Base-by-base conservation (phyloP, 2,888 invertebrate genomes). In the Chrysomela aeneicollis region DNA sequence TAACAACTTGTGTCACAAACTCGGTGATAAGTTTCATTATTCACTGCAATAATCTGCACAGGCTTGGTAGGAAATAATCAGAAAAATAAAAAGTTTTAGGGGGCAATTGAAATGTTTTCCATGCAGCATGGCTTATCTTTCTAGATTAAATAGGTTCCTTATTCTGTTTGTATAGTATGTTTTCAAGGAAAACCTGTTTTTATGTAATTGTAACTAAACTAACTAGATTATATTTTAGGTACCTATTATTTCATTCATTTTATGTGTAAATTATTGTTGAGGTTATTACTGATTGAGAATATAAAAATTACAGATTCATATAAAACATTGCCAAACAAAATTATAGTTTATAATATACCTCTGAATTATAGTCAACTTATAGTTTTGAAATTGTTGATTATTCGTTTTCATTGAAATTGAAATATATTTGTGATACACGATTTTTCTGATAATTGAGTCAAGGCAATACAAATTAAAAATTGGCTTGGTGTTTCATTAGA, bases 51-150 rank as follows among this genome's bases (percentile, higher is more conserved):
- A 35, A 35, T 12, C 35, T 55, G 63, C 66, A 65, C 67, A 52
- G 55, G 69, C 63, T 65, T 63, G 22, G 60, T 69, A 67, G 67
- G 62, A 69, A 69, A 67, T 69, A 67, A 69, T 63, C 61, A 69
- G 69, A 69, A 69, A 69, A 69, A 69, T 69, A 69, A 69, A 69
- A 61, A 65, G 53, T 59, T 58, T 54, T 53, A 62, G 63, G 61
- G 58, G 60, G 59, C 61, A 63, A 62, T 64, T 66, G 64, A 58
- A 30, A 63, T 62, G 50, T 66, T 66, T 64, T 21, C 59, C 59
- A 64, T 60, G 62, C 62, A 57, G 63, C 54, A 50, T 58, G 58
- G 67, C 67, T 65, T 68, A 57, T 60, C 30, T 63, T 64, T 64
- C 64, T 67, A 54, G 51, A 55, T 68, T 63, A 47, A 62, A 58